Base-by-base conservation (phyloP, 1,140 invertebrate genomes). In the Drosophila tsacasi region DNA sequence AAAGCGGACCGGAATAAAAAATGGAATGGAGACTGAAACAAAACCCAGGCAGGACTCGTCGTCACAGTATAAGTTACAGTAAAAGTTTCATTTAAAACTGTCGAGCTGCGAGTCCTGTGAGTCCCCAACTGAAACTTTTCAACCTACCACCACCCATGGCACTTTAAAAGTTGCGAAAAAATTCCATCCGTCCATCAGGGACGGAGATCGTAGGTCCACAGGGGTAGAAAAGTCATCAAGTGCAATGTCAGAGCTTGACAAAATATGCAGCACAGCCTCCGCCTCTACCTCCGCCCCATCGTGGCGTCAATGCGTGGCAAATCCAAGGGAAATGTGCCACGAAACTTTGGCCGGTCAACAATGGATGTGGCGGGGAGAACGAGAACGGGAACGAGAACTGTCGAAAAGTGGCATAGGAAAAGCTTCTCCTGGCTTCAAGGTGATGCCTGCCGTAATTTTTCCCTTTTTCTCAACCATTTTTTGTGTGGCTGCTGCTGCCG, bases 191-290 rank as follows among this genome's bases (percentile, higher is more conserved):
- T 50, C 37, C 47, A 49, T 25, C 50, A 40, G 55, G 37, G 35
- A 3, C 19, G 12, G 25, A 21, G 37, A 44, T 47, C 50, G 35
- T 10, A 32, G 25, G 47, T 59, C 46, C 35, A 19, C 42, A 44
- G 52, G 54, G 47, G 40, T 35, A 60, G 47, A 40, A 54, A 63
- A 66, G 76, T 79, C 76, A 79, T 79, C 76, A 68, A 80, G 76
- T 83, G 81, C 81, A 83, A 83, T 83, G 76, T 74, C 67, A 73
- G 57, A 79, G 81, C 71, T 74, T 82, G 79, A 83, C 65, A 73
- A 52, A 60, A 74, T 77, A 77, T 62, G 60, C 64, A 67, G 63
- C 65, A 55, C 52, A 46, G 57, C 57, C 37, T 55, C 32, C 21
- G 1, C 13, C 19, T 2, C 32, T 2, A 5, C 2, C 52, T 7